Percentiles rank a stretch among this genome's conserved stretches.
Conservation (phyloP, 2,888 invertebrate species). For the Caenorhabditis wallacei region DNA sequence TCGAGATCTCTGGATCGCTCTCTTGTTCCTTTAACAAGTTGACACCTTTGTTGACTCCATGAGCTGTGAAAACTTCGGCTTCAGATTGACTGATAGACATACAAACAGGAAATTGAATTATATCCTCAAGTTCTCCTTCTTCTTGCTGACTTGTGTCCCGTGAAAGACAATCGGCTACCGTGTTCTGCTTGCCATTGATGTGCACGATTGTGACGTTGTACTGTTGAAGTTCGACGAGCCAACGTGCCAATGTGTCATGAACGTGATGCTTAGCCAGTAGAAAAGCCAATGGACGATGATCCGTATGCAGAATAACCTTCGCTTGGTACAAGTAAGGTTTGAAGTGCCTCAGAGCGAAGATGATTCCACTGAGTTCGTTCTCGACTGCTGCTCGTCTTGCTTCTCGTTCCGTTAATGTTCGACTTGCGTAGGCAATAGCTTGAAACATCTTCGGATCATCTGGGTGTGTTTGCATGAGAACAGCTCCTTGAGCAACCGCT, state of each 20-base stretch:
- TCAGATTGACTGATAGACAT: neutral
- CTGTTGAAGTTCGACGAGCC: slow-evolving; percentile 84
- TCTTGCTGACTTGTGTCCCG: neutral
- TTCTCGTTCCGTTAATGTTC: slow-evolving; percentile 67
- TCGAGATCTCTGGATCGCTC: neutral
- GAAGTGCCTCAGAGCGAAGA: slow-evolving; percentile 67
- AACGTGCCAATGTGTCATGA: slow-evolving; percentile 84
- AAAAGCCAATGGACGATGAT: slow-evolving; percentile 55
- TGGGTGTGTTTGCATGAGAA: slow-evolving; percentile 63
- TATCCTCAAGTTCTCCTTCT: neutral
- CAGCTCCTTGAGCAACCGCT: slow-evolving; percentile 74
- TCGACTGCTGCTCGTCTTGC: slow-evolving; percentile 70
- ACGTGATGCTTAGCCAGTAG: slow-evolving; percentile 80
- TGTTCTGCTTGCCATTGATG: slow-evolving; percentile 83
- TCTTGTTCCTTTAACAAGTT: neutral
- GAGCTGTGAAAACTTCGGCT: neutral
- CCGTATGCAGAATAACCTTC: slow-evolving; percentile 26
- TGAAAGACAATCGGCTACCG: slow-evolving; percentile 31
- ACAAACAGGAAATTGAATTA: neutral
- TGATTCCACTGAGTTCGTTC: slow-evolving; percentile 71
- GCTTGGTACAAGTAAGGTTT: slow-evolving; percentile 32
- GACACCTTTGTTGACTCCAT: neutral
- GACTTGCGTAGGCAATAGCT: slow-evolving; percentile 75
- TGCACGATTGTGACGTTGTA: slow-evolving; percentile 83
- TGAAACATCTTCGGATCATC: slow-evolving; percentile 34